These are phyloP conservation scores for Macaria notata DNA, from an alignment of 2,888 invertebrate species.

Conservation along the genomic window DNA sequence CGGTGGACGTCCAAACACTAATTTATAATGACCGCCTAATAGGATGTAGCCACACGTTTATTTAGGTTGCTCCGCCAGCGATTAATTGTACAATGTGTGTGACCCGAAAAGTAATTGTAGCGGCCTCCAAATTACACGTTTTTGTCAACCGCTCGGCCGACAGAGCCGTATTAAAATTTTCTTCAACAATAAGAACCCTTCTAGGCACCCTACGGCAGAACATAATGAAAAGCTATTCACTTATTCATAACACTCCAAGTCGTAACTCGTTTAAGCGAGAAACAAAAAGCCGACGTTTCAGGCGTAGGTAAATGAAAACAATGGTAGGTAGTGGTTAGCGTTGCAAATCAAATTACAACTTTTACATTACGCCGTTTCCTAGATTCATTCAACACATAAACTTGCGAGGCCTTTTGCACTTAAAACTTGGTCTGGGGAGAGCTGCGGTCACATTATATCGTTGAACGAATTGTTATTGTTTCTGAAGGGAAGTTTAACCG, in stretches of 20 bases:
- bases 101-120: slow-evolving; percentile 22
- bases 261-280: slow-evolving; percentile 50
- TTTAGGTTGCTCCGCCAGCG: slow-evolving; percentile 15
- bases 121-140: slow-evolving; percentile 14
- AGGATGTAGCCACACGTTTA: slow-evolving; percentile 13
- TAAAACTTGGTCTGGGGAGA: slow-evolving; percentile 63
- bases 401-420: slow-evolving; percentile 71
- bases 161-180: slow-evolving; percentile 24
- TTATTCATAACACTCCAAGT: slow-evolving; percentile 52
- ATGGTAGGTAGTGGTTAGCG: slow-evolving; percentile 54
- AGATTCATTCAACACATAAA: slow-evolving; percentile 70
- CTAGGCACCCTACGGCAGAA: slow-evolving; percentile 12
- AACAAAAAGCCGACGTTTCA: slow-evolving; percentile 47
- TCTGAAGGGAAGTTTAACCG: slow-evolving; percentile 64
- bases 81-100: slow-evolving; percentile 8
- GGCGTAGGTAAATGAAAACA: slow-evolving; percentile 56
- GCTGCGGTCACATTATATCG: slow-evolving; percentile 64
- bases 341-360: slow-evolving; percentile 73
- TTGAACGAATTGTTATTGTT: slow-evolving; percentile 69
- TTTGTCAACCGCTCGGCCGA: slow-evolving; percentile 1
- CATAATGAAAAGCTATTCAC: slow-evolving; percentile 48
- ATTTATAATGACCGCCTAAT: slow-evolving; percentile 10
- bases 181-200: slow-evolving; percentile 35
- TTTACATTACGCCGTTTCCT: slow-evolving; percentile 63
- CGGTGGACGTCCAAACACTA: slow-evolving; percentile 9